Conservation (phyloP, 2,797 vertebrate genomes). For the Phaenicophaeus curvirostris region DNA sequence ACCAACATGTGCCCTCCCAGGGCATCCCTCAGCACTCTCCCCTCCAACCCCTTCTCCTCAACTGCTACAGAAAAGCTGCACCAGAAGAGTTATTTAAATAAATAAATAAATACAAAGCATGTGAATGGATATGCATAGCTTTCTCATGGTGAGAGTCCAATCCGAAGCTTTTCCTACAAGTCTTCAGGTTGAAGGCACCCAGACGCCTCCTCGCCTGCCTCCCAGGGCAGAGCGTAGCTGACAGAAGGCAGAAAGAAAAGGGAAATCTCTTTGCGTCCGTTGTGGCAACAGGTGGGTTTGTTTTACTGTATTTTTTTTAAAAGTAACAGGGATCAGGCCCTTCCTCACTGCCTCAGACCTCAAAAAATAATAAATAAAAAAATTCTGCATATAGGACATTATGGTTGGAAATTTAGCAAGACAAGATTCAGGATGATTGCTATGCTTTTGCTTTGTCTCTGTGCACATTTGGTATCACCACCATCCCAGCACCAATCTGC, state of each 20-base stretch:
- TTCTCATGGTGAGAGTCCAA: accelerated
- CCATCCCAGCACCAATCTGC: background rate
- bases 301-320: accelerated
- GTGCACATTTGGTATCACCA: background rate
- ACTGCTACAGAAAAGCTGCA: background rate
- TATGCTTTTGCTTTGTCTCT: background rate
- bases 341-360: background rate
- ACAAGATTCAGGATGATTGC: background rate
- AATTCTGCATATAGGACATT: background rate
- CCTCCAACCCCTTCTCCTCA: background rate
- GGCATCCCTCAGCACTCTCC: background rate
- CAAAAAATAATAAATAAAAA: background rate
- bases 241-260: accelerated
- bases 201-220: background rate
- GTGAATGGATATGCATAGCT: background rate
- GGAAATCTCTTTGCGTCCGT: background rate
- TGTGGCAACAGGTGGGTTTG: accelerated
- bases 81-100: background rate
- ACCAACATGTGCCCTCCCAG: accelerated
- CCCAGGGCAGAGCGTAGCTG: accelerated
- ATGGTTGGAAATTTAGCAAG: background rate
- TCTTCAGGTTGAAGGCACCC: background rate
- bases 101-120: background rate
- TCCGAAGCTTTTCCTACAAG: background rate
- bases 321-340: background rate